Base-by-base conservation (phyloP, 2,797 vertebrate genomes). In the Myotis vivesi region DNA sequence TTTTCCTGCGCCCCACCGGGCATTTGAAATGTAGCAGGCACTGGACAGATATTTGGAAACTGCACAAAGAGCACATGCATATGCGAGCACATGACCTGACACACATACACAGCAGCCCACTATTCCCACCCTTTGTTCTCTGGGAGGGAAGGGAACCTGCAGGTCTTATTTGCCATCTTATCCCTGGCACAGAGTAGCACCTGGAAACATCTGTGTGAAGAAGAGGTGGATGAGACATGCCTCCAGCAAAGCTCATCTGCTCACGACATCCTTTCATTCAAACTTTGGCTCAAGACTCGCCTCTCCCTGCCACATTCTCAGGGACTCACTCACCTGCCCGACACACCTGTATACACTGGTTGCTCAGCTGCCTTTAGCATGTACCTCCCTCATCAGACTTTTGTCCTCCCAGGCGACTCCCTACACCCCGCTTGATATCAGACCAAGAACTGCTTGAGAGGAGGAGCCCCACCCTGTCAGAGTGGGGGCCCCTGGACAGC, bases 11-110 rank as follows among this genome's bases (percentile, higher is more conserved):
- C 36, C 30, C 16, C 20, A 2, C 0, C 1, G 46, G 55, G 33
- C 9, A 0, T 69, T 59, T 80, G 36, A 91, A 86, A 89, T 9
- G 44, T 9, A 62, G 57, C 62, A 77, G 66, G 33, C 38, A 28
- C 33, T 80, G 25, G n/a, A 15, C 0, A 68, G 89, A 71, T 51
- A 57, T 33, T 62, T 66, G 51, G 80, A 93, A 94, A 87, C 44
- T 17, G 15, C 22, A 41, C 57, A 44, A 23, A 57, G 5, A 30
- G 46, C 81, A 51, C 20, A 10, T 1, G 6, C 41, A 22, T 16
- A 23, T 4, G 4, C 6, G 23, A 4, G 49, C 6, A 28, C 11
- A 7, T 13, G 46, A 38, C 22, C 16, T 33, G 11, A 53, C 12
- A 30, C 20, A 33, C 20, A 22, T 33, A 8, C 1, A 20, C 1